Evolutionary conservation across 2,797 vertebrate species (phyloP).

Genomic region (Gallinago solitaria): DNA sequence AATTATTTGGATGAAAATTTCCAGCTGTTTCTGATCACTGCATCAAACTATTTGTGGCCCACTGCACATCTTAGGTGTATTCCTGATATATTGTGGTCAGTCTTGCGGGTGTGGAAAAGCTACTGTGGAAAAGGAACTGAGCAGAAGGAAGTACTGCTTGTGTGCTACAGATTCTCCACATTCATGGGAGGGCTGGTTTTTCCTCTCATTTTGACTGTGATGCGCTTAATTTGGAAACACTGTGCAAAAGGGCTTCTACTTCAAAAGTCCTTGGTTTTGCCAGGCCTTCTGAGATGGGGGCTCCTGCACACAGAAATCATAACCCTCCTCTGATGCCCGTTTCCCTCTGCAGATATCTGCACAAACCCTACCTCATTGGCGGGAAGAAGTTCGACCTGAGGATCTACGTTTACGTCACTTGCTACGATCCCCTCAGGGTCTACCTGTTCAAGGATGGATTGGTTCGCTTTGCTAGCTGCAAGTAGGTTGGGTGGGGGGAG

Average conservation of each 20-base stretch:
- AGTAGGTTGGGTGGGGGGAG: slow-evolving; percentile 78
- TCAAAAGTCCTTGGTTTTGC: neutral
- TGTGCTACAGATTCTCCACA: neutral
- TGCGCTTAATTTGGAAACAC: neutral
- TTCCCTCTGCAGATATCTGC: slow-evolving; percentile 85
- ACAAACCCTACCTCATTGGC: slow-evolving; percentile 98
- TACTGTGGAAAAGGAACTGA: neutral
- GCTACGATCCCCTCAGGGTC: slow-evolving; percentile 91
- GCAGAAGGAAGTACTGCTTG: neutral
- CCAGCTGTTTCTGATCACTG: neutral
- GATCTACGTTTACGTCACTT: slow-evolving; percentile 95
- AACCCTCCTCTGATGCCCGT: neutral
- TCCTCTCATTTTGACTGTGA: neutral
- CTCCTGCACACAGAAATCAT: neutral
- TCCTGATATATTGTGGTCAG: neutral
- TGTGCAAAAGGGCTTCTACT: neutral
- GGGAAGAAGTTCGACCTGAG: slow-evolving; percentile 98
- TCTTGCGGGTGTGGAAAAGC: neutral
- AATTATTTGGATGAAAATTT: neutral
- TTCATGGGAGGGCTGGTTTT: neutral
- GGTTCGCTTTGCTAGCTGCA: slow-evolving; percentile 98
- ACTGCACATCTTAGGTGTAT: neutral
- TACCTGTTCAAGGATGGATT: slow-evolving; percentile 96
- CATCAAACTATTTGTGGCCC: neutral
- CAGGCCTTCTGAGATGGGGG: neutral